Conservation (phyloP, 2,888 invertebrate genomes). For the Timema podura region DNA sequence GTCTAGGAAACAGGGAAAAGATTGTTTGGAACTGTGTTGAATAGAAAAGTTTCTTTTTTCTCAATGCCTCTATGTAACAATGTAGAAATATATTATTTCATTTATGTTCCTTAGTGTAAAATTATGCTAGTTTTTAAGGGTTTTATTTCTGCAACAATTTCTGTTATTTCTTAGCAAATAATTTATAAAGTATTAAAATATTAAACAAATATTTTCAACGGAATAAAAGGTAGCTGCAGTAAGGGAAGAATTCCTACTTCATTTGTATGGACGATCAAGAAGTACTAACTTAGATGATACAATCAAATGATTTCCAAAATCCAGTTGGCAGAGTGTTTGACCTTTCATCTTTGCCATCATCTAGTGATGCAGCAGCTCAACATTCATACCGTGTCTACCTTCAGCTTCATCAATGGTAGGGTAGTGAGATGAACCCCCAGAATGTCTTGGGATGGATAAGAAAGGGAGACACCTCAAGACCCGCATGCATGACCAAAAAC, state of each 20-base stretch:
- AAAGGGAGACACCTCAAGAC: not conserved
- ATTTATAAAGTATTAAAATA: no score
- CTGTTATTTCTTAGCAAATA: no score
- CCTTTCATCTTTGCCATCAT: not conserved
- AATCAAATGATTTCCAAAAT: not conserved
- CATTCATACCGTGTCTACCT: not conserved
- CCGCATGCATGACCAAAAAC: not conserved
- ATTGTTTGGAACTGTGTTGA: no score
- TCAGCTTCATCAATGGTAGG: not conserved
- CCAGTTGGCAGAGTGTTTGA: not conserved
- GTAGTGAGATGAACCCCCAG: not conserved
- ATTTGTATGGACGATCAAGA: not conserved
- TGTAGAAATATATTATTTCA: no score
- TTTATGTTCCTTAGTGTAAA: no score
- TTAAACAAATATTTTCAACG: no score
- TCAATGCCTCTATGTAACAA: no score
- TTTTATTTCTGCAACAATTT: no score
- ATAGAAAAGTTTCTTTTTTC: no score
- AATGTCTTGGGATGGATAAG: not conserved
- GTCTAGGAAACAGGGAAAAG: no score
- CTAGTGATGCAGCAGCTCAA: not conserved
- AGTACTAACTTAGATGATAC: no score
- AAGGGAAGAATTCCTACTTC: not conserved
- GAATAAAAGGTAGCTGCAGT: not conserved
- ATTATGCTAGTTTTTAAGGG: no score